These are phyloP conservation scores for Cercopithecus mona DNA, from an alignment of 2,113 vertebrate species.

Conservation along the genomic window DNA sequence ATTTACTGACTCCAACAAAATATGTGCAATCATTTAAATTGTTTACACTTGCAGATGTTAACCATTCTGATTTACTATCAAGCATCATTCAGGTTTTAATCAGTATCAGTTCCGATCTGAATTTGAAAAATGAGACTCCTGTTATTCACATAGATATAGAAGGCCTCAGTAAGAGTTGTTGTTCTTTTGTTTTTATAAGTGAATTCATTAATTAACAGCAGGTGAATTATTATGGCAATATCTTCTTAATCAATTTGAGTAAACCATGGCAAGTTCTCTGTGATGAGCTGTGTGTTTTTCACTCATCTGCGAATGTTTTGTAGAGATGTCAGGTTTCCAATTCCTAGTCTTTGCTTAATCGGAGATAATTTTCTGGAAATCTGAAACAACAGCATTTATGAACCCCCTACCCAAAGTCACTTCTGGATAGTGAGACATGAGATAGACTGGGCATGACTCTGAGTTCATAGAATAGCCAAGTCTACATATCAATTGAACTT, in stretches of 20 bases:
- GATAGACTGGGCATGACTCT: neutral
- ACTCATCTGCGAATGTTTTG: neutral
- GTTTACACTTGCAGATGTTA: neutral
- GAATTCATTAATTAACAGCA: neutral
- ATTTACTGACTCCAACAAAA: neutral
- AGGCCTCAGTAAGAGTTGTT: neutral
- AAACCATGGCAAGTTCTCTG: neutral
- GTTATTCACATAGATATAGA: neutral
- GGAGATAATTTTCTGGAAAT: neutral
- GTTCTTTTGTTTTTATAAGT: neutral
- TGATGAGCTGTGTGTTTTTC: neutral
- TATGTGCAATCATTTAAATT: neutral
- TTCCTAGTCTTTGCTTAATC: neutral
- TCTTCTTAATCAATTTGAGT: neutral
- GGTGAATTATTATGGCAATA: neutral
- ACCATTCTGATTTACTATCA: neutral
- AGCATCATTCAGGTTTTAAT: neutral
- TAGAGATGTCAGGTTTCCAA: neutral
- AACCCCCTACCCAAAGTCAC: neutral
- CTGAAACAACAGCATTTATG: neutral
- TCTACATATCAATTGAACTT: neutral
- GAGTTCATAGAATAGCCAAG: neutral
- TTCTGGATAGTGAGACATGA: neutral
- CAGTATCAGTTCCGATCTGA: neutral
- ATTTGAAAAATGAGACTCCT: neutral